Conservation (phyloP, 2,797 vertebrate species). For the Acanthiza pusilla region DNA sequence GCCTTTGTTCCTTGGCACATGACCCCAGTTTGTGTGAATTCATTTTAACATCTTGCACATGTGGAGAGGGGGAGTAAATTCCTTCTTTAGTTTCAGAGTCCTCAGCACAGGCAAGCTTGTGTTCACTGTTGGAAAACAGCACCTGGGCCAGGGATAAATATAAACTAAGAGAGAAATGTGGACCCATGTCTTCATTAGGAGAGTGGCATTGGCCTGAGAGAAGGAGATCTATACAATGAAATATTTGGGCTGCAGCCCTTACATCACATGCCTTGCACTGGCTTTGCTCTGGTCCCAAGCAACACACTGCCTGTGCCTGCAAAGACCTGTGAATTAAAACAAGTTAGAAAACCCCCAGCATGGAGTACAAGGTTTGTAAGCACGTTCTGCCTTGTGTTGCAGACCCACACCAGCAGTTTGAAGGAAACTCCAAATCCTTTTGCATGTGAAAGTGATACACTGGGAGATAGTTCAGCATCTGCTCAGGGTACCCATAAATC, state of each 20-base stretch:
- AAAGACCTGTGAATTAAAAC: not conserved
- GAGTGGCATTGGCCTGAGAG: not conserved
- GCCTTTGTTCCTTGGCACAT: not conserved
- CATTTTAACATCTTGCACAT: not conserved
- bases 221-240: not conserved
- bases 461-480: not conserved
- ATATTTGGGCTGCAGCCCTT: not conserved
- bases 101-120: not conserved
- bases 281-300: not conserved
- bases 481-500: not conserved
- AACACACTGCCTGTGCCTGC: not conserved
- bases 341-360: not conserved
- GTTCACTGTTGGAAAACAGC: not conserved
- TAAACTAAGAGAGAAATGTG: not conserved
- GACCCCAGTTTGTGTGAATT: not conserved
- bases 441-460: not conserved
- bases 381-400: not conserved
- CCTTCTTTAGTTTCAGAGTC: not conserved
- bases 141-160: slow-evolving; percentile 1
- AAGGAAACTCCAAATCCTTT: not conserved
- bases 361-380: fast-evolving
- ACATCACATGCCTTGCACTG: not conserved
- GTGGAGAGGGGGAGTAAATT: not conserved
- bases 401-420: not conserved
- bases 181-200: not conserved